These are phyloP conservation scores for Laticauda laticaudata DNA, from an alignment of 2,113 vertebrate species.

Conservation along the genomic window DNA sequence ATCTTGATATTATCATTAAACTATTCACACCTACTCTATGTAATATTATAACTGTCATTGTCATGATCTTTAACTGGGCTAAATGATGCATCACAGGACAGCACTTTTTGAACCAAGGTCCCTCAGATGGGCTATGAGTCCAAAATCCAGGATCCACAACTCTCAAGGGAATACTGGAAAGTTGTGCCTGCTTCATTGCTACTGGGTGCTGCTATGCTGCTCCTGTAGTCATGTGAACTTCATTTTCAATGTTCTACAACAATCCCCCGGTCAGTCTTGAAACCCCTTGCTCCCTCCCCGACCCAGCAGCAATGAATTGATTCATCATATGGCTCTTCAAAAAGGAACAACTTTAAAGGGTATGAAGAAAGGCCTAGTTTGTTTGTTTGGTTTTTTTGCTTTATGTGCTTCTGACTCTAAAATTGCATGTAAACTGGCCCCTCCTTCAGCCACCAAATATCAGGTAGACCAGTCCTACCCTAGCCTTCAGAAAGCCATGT, in stretches of 20 bases:
- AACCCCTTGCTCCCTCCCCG: not conserved
- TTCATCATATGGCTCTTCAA: not conserved
- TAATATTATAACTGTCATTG: not conserved
- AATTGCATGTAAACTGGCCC: not conserved
- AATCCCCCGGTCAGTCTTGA: not conserved
- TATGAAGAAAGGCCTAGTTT: not conserved
- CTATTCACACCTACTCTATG: not conserved
- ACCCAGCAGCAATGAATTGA: not conserved
- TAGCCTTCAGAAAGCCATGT: not conserved
- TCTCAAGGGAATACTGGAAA: not conserved
- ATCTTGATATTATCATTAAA: not conserved
- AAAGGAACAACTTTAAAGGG: not conserved
- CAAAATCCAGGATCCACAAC: not conserved
- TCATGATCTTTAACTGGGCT: not conserved
- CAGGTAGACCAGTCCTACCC: not conserved
- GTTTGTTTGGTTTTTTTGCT: not conserved
- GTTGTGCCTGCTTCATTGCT: not conserved
- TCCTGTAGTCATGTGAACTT: not conserved
- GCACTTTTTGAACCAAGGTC: not conserved
- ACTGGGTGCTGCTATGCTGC: not conserved
- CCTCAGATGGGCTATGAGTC: not conserved
- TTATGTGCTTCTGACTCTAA: not conserved
- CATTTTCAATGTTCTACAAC: not conserved
- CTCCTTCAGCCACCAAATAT: not conserved
- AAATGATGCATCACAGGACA: not conserved